These are phyloP conservation scores for Intoshia linei DNA, from an alignment of 1,140 invertebrate species.

Conservation along the genomic window DNA sequence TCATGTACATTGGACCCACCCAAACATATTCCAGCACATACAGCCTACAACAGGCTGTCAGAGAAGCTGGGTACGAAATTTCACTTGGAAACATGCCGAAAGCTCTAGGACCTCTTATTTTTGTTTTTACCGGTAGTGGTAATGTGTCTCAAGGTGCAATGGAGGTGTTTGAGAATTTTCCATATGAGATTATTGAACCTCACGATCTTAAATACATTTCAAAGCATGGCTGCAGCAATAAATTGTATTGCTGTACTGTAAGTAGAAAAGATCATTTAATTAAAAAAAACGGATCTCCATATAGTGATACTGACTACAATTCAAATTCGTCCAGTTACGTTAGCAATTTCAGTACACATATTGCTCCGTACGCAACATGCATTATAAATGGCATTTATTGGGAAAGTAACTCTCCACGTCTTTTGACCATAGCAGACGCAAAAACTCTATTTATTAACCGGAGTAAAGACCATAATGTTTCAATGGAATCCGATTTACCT, in stretches of 20 bases:
- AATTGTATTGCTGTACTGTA: not conserved
- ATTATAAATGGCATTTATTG: slow-evolving; percentile 94
- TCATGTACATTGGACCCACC: slow-evolving; percentile 89
- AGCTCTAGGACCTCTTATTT: slow-evolving; percentile 75
- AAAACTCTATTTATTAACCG: slow-evolving; percentile 35
- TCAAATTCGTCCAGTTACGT: too few relatives aligned
- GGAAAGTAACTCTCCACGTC: slow-evolving; percentile 68
- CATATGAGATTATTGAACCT: not conserved
- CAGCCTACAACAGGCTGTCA: slow-evolving; percentile 71
- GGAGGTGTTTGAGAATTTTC: too few relatives aligned
- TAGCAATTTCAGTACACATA: slow-evolving; percentile 30
- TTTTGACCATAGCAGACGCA: slow-evolving; percentile 82
- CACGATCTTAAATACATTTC: not conserved
- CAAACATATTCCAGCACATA: slow-evolving; percentile 89
- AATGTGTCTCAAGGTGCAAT: slow-evolving; percentile 35
- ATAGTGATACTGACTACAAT: not conserved
- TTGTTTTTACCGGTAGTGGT: slow-evolving; percentile 72
- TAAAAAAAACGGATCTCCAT: not conserved
- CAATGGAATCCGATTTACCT: slow-evolving; percentile 3
- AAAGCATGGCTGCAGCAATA: not conserved
- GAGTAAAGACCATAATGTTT: slow-evolving; percentile 2
- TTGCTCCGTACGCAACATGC: slow-evolving; percentile 78
- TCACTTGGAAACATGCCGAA: slow-evolving; percentile 80
- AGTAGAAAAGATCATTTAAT: too few relatives aligned
- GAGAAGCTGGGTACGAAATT: slow-evolving; percentile 91